Evolutionary conservation across 2,113 vertebrate genomes (phyloP).

Genomic region (Tragelaphus scriptus): DNA sequence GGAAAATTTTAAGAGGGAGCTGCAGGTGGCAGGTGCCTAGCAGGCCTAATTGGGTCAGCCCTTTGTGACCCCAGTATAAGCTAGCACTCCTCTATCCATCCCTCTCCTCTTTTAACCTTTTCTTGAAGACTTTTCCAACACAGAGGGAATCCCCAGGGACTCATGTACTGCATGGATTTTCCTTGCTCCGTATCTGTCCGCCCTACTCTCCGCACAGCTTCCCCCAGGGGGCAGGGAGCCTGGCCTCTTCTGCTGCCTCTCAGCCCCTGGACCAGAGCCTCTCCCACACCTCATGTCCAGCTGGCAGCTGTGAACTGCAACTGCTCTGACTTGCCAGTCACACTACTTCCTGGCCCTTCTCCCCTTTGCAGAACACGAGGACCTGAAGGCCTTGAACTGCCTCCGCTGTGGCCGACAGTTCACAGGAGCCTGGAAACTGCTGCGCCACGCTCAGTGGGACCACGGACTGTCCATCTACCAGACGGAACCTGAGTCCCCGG

Average conservation of each 20-base stretch:
- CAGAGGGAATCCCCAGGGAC: not conserved
- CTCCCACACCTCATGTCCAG: not conserved
- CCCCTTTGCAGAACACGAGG: not conserved
- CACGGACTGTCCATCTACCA: constrained; percentile 72
- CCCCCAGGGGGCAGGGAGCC: not conserved
- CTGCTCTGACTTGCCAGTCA: not conserved
- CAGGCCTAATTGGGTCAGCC: not conserved
- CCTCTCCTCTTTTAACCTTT: not conserved
- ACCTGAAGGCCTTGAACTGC: constrained; percentile 54
- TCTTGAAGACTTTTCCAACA: not conserved
- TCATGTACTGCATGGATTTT: not conserved
- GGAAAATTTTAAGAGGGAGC: not conserved
- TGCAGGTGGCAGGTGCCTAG: not conserved
- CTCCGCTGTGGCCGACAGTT: constrained; percentile 64
- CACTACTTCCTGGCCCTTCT: not conserved
- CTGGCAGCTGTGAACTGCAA: not conserved
- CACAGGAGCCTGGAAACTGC: constrained; percentile 52
- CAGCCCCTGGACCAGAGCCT: not conserved
- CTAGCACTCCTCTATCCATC: no score
- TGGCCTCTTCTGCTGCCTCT: not conserved
- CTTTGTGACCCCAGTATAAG: not conserved
- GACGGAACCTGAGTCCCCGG: not conserved
- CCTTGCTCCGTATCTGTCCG: not conserved
- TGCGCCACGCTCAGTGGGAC: constrained; percentile 66
- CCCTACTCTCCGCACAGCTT: not conserved